phyloP scores from a whole-genome alignment of 2,888 invertebrate species.

The Latrodectus elegans region DNA sequence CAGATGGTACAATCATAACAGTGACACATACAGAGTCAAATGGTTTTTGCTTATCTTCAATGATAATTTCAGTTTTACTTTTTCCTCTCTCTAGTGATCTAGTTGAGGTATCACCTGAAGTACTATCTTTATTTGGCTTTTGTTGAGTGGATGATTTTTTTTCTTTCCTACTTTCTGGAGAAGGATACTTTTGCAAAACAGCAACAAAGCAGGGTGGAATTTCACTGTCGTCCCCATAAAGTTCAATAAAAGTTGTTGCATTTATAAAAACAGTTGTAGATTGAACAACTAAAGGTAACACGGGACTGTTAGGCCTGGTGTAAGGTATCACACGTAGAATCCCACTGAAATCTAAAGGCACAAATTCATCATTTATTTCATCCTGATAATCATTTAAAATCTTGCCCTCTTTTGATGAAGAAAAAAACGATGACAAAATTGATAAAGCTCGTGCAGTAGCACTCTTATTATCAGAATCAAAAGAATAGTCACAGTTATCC shows the following conservation, averaged over 20 bases:
- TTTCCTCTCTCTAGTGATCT: background rate
- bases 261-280: slow-evolving; percentile 55
- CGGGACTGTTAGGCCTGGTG: slow-evolving; percentile 70
- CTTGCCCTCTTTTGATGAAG: slow-evolving; percentile 10
- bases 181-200: slow-evolving; percentile 31
- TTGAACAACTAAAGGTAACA: slow-evolving; percentile 33
- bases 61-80: background rate
- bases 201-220: slow-evolving; percentile 65
- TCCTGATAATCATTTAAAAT: background rate
- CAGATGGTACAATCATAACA: slow-evolving; percentile 50
- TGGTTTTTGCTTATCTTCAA: background rate
- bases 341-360: slow-evolving; percentile 20
- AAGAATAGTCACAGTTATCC: background rate
- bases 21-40: slow-evolving; percentile 53
- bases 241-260: slow-evolving; percentile 30
- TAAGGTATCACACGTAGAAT: slow-evolving; percentile 49
- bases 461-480: background rate
- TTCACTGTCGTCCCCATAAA: slow-evolving; percentile 19
- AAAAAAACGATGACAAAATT: slow-evolving; percentile 39
- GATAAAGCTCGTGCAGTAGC: slow-evolving; percentile 14
- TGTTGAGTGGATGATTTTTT: background rate
- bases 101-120: background rate
- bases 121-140: slow-evolving; percentile 1
- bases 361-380: slow-evolving; percentile 14
- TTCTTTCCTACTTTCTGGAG: slow-evolving; percentile 3